These are phyloP conservation scores for Mnemiopsis leidyi DNA, from an alignment of 37 sponge, comb jelly and placozoan genomes.

Conservation along the genomic window DNA sequence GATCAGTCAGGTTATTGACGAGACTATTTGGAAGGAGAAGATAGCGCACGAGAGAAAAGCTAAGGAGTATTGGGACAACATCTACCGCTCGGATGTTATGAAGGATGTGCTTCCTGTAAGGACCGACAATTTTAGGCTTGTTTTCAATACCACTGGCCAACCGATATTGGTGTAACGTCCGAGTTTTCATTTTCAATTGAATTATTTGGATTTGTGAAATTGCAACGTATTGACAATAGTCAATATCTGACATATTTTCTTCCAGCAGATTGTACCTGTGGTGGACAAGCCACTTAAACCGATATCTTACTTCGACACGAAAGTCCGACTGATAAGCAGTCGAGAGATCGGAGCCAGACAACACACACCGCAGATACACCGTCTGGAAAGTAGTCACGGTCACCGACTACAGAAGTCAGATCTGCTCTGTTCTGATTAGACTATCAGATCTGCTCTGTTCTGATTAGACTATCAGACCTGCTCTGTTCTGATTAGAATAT, in stretches of 20 bases:
- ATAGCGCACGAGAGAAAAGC: background rate
- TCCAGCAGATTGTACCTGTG: background rate
- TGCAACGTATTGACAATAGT: too few species aligned
- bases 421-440: constrained; percentile 2
- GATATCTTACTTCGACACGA: constrained; percentile 8
- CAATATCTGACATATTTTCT: background rate
- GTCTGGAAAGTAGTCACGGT: constrained; percentile 11
- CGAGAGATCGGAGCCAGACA: background rate
- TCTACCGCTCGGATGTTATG: background rate
- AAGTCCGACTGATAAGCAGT: constrained; percentile 1
- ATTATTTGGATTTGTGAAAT: too few species aligned
- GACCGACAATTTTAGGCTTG: too few species aligned
- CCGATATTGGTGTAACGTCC: too few species aligned
- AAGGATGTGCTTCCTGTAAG: background rate
- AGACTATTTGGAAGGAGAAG: constrained; percentile 27
- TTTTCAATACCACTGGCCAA: too few species aligned
- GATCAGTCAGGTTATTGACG: constrained; percentile 2
- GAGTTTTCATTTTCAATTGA: too few species aligned
- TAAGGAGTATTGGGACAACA: background rate
- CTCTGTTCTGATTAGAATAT: background rate
- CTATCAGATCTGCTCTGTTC: background rate
- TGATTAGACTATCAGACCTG: background rate
- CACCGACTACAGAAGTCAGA: background rate
- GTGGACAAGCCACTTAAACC: background rate
- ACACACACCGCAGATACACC: background rate